Evolutionary conservation across 2,888 invertebrate genomes (phyloP).

Genomic region (Trypoxylon attenuatum): DNA sequence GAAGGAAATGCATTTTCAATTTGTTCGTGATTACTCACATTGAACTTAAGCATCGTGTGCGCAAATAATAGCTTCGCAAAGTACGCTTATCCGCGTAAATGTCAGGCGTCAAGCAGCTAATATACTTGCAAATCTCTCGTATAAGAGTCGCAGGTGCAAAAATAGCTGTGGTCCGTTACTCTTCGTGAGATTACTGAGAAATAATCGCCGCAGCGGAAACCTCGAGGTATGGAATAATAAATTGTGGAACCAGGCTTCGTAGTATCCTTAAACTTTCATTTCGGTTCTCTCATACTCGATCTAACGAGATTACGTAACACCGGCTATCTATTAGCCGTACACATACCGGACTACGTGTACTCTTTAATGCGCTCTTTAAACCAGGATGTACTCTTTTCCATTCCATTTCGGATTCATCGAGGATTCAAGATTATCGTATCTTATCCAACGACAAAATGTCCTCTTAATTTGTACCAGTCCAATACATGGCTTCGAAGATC

Average conservation of each 20-base stretch:
- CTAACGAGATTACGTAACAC: not conserved
- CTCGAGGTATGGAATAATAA: no score
- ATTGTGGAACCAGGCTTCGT: not conserved
- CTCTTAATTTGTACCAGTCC: no score
- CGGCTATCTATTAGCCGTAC: not conserved
- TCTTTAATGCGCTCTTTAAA: no score
- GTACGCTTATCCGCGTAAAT: not conserved
- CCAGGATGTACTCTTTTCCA: not conserved
- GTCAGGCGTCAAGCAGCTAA: slow-evolving; percentile 29
- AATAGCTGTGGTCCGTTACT: slow-evolving; percentile 12
- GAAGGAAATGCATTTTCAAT: no score
- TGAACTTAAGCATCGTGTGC: no score
- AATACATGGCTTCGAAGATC: no score
- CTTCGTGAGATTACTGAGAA: not conserved
- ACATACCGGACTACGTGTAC: not conserved
- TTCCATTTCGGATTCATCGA: not conserved
- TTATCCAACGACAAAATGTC: no score
- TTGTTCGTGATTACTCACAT: no score
- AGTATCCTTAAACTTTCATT: not conserved
- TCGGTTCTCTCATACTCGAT: not conserved
- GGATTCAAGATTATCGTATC: not conserved
- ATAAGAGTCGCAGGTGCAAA: slow-evolving; percentile 16
- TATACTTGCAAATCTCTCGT: slow-evolving; percentile 32
- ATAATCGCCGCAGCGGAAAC: no score
- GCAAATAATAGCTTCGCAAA: not conserved